A percentile compares a stretch with the other conserved stretches of the same genome.
These are phyloP conservation scores for Enteromius radiatus DNA, from an alignment of 2,797 vertebrate genomes.

Conservation along the genomic window DNA sequence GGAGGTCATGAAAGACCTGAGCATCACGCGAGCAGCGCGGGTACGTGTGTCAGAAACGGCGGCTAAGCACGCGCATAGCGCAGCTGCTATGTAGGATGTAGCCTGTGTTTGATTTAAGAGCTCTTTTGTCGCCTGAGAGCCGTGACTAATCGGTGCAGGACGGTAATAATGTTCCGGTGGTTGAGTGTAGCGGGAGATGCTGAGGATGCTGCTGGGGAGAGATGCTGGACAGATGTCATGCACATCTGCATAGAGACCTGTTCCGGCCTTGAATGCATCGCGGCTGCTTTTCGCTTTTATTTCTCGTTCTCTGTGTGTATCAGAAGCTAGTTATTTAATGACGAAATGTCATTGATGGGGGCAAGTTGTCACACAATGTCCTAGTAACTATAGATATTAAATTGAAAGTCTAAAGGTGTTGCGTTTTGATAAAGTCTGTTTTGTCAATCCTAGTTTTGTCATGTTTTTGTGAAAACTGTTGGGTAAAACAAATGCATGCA, in stretches of 20 bases:
- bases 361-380: neutral
- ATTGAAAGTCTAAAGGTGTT: too few species aligned
- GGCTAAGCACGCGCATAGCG: neutral
- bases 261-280: constrained; percentile 6
- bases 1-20: constrained; percentile 96
- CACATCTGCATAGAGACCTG: constrained; percentile 52
- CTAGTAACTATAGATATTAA: neutral
- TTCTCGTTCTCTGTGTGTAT: constrained; percentile 5
- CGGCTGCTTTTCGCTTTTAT: neutral
- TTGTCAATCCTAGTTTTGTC: too few species aligned
- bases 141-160: neutral
- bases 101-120: neutral
- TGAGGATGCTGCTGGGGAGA: constrained; percentile 31
- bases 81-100: neutral
- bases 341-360: neutral
- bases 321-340: neutral
- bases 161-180: neutral
- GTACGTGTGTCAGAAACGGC: constrained; percentile 75
- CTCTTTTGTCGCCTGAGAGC: neutral
- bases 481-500: neutral
- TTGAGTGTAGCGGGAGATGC: neutral
- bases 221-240: constrained; percentile 55
- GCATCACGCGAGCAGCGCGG: constrained; percentile 94
- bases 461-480: neutral
- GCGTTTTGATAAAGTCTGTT: neutral